Evolutionary conservation across 64 coral and sea anemone genomes (phyloP), one percentile per base, ranked within the genome.

Genomic region (Anthopleura sola): DNA sequence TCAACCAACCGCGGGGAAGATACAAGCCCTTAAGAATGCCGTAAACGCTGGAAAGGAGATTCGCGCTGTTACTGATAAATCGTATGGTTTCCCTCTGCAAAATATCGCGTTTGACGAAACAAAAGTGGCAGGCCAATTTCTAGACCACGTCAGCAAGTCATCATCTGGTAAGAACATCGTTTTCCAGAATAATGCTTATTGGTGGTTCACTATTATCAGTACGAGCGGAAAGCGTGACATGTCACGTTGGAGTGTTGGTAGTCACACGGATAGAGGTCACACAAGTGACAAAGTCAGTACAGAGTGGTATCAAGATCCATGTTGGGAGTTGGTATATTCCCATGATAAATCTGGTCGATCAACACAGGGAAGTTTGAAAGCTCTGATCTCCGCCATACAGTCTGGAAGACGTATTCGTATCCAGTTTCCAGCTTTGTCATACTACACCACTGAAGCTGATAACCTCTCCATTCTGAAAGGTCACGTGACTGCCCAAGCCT

Each of bases 211-310:
- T 37, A 80, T 92, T 10, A 71, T 92, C 36, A 90, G 85, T 58
- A 92, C 94, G 15, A 80, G 37, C 26, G 94, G 94, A 90, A 92
- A 50, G 50, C 90, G 94, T 89, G 94, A 97, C 90, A 97, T 92
- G 94, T 97, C 94, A 89, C 94, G 94, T 48, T 97, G 94, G 94
- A 86, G 34, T 80, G 94, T 87, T 29, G 94, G 90, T 71, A 34
- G n/a, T 58, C 94, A 92, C 78, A 28, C 31, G 9, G 62, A 79
- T 24, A 82, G 94, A 49, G 94, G 94, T 79, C 90, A 97, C 87
- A 92, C 64, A n/a, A 55, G 60, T 32, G 90, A 89, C 75, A 90
- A 60, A 20, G 94, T 92, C 11, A 51, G 82, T 18, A 51, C 90
- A 12, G 87, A 97, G 33, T 97, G 94, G 94, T 97, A 92, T 87